Percentiles rank a stretch among this genome's conserved stretches.
phyloP scores from a whole-genome alignment of 2,113 vertebrate species.

The Hiodon alosoides region DNA sequence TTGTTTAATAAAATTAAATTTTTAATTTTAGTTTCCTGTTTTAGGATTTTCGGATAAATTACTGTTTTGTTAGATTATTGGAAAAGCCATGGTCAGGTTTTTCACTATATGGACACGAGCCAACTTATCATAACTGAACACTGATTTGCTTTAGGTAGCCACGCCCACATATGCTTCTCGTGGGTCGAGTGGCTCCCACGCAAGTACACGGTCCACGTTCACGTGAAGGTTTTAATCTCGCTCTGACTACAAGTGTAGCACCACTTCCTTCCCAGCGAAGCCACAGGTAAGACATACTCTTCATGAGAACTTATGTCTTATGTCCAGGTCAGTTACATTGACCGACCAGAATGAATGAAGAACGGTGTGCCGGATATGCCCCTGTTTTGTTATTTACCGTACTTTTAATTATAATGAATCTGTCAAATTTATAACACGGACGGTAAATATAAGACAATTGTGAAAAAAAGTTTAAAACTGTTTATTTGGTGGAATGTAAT shows the following conservation, averaged over 20 bases:
- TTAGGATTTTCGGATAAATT: too few species aligned
- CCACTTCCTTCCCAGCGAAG: slow-evolving; percentile 32
- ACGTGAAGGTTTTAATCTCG: slow-evolving; percentile 12
- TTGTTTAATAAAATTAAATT: too few species aligned
- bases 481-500: too few species aligned
- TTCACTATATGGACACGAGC: neutral
- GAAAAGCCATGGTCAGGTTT: neutral
- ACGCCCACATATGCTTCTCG: slow-evolving; percentile 3
- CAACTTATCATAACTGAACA: neutral
- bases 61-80: too few species aligned
- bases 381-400: neutral
- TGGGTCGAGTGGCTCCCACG: neutral
- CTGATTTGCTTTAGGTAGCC: slow-evolving; percentile 14
- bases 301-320: neutral
- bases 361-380: neutral
- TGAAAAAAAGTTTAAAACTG: too few species aligned
- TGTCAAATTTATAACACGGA: neutral
- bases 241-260: neutral
- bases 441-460: neutral
- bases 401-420: neutral
- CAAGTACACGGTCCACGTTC: neutral
- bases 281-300: slow-evolving; percentile 57
- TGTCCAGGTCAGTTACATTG: neutral
- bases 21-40: too few species aligned
- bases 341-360: neutral